These are phyloP conservation scores for Protaetia brevitarsis DNA, from an alignment of 1,140 invertebrate genomes.

Conservation along the genomic window DNA sequence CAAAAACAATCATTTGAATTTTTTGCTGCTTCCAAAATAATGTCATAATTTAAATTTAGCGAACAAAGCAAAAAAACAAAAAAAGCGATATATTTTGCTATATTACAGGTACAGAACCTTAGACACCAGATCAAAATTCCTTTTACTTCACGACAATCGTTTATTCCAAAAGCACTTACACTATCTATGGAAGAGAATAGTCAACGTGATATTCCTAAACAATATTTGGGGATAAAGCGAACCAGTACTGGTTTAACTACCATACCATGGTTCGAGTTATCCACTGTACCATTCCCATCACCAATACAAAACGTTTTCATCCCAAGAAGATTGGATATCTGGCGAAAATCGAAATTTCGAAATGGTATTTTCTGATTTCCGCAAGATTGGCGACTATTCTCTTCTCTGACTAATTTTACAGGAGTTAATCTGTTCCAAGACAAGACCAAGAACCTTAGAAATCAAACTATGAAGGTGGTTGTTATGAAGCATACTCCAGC, in stretches of 20 bases:
- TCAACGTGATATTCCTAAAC: conserved; percentile 71
- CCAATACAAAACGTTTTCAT: conserved; percentile 52
- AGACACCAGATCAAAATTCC: conserved; percentile 65
- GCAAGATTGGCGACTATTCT: not conserved
- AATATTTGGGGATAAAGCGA: conserved; percentile 49
- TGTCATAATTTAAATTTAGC: conserved; percentile 15
- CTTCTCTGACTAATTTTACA: conserved; percentile 24
- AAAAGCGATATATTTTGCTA: not conserved
- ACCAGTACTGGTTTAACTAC: conserved; percentile 39
- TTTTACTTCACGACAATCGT: conserved; percentile 65
- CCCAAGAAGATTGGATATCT: conserved; percentile 61
- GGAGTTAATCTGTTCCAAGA: conserved; percentile 53
- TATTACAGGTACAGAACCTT: conserved; percentile 61
- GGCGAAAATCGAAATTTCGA: conserved; percentile 58
- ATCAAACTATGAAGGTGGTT: conserved; percentile 57
- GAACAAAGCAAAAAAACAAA: not conserved
- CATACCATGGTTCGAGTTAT: conserved; percentile 62
- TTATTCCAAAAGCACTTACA: conserved; percentile 63
- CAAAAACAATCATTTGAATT: conserved; percentile 1
- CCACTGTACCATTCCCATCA: conserved; percentile 68
- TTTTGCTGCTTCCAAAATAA: conserved; percentile 6
- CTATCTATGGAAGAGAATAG: conserved; percentile 73
- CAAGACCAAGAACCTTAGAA: conserved; percentile 60
- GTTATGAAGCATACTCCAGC: conserved; percentile 70
- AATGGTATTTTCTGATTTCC: conserved; percentile 45